Evolutionary conservation across 2,113 vertebrate species (phyloP).

Genomic region (Mohoua ochrocephala): DNA sequence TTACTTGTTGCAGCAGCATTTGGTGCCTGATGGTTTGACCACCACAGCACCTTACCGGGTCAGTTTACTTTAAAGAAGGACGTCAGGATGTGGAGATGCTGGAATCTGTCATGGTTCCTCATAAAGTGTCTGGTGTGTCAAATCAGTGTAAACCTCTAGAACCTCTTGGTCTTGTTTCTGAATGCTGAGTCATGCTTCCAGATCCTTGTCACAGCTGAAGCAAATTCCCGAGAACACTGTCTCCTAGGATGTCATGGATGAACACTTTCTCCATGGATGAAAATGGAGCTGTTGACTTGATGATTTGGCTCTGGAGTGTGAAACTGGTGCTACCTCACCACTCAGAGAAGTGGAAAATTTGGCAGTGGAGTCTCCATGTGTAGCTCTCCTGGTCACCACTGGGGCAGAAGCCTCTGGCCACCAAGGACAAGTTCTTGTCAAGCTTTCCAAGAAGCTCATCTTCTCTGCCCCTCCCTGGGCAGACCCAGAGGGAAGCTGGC

Average conservation of each 20-base stretch:
- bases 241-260: background rate
- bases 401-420: background rate
- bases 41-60: background rate
- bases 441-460: accelerated
- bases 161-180: background rate
- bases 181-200: background rate
- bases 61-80: background rate
- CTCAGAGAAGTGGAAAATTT: background rate
- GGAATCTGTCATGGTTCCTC: background rate
- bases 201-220: background rate
- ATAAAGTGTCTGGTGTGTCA: background rate
- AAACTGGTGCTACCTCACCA: background rate
- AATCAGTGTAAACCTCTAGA: background rate
- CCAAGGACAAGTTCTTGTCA: background rate
- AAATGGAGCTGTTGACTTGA: background rate
- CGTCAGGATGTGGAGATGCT: background rate
- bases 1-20: background rate
- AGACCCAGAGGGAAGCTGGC: accelerated
- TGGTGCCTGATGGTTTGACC: background rate
- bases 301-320: accelerated
- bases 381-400: background rate
- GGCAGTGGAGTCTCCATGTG: accelerated
- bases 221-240: accelerated
- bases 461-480: background rate
- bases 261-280: too few relatives aligned